Base-by-base conservation (phyloP, 2,888 invertebrate species). In the Cheilosia pagana region DNA sequence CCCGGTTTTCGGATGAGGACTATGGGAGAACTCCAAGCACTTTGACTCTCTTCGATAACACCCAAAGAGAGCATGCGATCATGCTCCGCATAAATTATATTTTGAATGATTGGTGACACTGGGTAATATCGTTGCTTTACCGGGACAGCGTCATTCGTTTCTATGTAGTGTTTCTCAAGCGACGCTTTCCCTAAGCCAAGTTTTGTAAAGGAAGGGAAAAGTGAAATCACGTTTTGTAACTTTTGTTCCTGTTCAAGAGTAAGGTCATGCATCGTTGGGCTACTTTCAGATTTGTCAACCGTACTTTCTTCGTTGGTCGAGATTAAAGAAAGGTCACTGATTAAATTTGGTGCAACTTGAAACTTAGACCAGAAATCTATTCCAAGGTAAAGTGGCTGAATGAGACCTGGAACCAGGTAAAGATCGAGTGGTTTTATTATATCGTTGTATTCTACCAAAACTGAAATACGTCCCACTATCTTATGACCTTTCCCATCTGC, bases 61-160 rank as follows among this genome's bases (percentile, higher is more conserved):
- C 48, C 68, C 3, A 70, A 45, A 23, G 45, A 19, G 7, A 70
- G 7, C 45, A 57, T 68, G 12, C 68, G 28, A n/a, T 68, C 55
- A 1, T 55, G 19, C 31, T 68, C 68, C 28, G 10, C 1, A 19
- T 21, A 28, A 1, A 70, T 57, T 3, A 70, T 1, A 0, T 57
- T 23, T 23, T 23, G 23, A 23, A 23, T 23, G 23, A 23, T 23
- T 23, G 23, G 23, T 23, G 23, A 23, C 23, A 23, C 23, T 3
- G 23, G 23, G 23, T 23, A 23, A 23, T 23, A 3, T 2, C 23
- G 23, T 3, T 23, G 23, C 23, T 23, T 23, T 23, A 23, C 23
- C 23, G 23, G 23, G 23, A 3, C 23, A 23, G 23, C 23, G 23
- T 23, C 23, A 23, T 23, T 23, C 2, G 23, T 23, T 2, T 23